These are phyloP conservation scores for Rotaria sp. DNA, from an alignment of 2,888 invertebrate genomes.

Conservation along the genomic window DNA sequence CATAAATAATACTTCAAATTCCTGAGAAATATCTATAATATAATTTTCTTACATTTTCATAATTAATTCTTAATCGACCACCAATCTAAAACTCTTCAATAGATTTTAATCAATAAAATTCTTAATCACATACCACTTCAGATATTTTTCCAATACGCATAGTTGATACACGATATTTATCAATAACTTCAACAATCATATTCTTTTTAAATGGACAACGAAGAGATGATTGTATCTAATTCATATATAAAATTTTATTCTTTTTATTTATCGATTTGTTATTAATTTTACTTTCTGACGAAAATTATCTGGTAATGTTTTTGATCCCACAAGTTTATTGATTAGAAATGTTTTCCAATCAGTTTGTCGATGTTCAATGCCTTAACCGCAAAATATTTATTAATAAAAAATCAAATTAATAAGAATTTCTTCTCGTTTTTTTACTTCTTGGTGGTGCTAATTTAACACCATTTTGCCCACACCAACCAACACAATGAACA, in stretches of 20 bases:
- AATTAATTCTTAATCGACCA: conserved; percentile 79
- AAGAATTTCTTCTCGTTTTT: conserved; percentile 47
- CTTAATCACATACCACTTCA: conserved; percentile 55
- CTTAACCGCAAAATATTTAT: conserved; percentile 49
- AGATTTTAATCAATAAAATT: neutral
- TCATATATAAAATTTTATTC: neutral
- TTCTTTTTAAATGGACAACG: conserved; percentile 58
- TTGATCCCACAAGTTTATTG: conserved; percentile 81
- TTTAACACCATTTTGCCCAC: conserved; percentile 86
- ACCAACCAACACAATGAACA: conserved; percentile 93
- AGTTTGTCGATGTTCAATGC: conserved; percentile 80
- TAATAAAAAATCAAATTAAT: too few species aligned
- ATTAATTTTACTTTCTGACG: conserved; percentile 66
- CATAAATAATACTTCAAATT: neutral
- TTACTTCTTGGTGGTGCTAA: conserved; percentile 80
- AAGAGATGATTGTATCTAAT: conserved; percentile 8
- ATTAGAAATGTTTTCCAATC: conserved; percentile 94
- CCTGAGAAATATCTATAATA: neutral
- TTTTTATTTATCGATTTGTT: conserved; percentile 22
- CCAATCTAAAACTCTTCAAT: conserved; percentile 62
- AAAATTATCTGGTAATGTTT: conserved; percentile 85
- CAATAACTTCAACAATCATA: conserved; percentile 82
- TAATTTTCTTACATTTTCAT: conserved; percentile 60
- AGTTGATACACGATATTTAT: conserved; percentile 87
- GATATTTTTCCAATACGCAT: conserved; percentile 76